Evolutionary conservation across 2,113 vertebrate species (phyloP).

Genomic region (Rhea pennata): DNA sequence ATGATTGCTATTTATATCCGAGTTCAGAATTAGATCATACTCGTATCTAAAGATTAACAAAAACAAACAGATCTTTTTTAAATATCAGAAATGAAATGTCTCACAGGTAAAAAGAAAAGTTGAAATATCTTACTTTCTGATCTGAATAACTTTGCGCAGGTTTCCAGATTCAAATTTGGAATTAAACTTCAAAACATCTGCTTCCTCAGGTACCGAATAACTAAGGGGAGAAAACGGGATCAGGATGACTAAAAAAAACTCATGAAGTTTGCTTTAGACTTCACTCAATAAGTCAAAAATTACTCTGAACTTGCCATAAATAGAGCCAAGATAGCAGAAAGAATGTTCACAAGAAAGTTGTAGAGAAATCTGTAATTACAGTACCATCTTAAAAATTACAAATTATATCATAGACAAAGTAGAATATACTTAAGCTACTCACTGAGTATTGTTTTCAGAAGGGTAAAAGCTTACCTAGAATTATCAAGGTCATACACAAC

Average conservation of each 20-base stretch:
- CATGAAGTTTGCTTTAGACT: background rate
- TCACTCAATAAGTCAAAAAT: background rate
- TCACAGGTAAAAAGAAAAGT: background rate
- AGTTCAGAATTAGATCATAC: conserved; percentile 97
- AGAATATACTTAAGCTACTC: background rate
- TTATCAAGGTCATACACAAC: conserved; percentile 95
- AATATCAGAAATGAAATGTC: conserved; percentile 18
- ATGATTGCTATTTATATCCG: conserved; percentile 99
- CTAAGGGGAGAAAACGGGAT: conserved; percentile 66
- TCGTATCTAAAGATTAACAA: conserved; percentile 84
- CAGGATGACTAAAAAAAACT: background rate
- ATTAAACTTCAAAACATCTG: conserved; percentile 94
- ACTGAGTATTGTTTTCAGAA: background rate
- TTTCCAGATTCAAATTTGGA: conserved; percentile 99
- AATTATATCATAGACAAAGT: background rate
- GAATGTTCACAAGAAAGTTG: background rate
- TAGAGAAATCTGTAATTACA: background rate
- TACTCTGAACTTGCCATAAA: background rate
- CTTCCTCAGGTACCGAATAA: conserved; percentile 82
- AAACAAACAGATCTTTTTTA: conserved; percentile 29
- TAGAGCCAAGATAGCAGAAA: background rate
- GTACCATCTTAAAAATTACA: background rate
- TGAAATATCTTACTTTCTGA: conserved; percentile 90
- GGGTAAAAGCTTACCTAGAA: conserved; percentile 80
- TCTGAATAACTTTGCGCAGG: conserved; percentile 94